Base-by-base conservation (phyloP, 2,888 invertebrate genomes). In the Belgica antarctica region DNA sequence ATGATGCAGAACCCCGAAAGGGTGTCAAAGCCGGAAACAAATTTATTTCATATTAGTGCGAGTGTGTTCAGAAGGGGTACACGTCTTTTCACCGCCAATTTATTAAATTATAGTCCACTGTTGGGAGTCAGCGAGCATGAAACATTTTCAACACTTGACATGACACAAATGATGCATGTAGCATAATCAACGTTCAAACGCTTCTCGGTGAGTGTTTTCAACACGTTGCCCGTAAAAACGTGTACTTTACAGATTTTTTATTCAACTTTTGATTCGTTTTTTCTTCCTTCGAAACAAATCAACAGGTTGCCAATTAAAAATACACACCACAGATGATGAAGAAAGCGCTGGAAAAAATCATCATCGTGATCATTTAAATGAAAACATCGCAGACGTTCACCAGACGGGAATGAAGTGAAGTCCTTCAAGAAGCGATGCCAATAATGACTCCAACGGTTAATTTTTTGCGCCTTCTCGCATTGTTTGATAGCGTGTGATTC, bases 301-400 rank as follows among this genome's bases (percentile, higher is more conserved):
- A 62, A 62, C 62, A 62, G 62, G 62, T 62, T 34, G 62, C 17
- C 31, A 31, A 62, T 62, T 62, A 62, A 62, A 34, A 62, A 34
- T 61, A 8, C 24, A 59, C 24, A 19, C 59, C 59, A n/a, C 59
- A 59, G 59, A 59, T 59, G 3, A 25, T n/a, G n/a, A n/a, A n/a
- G n/a, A n/a, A n/a, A n/a, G n/a, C n/a, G 46, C 5, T 12, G 4
- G 17, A 59, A 59, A 59, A 59, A 59, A 59, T 22, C 27, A n/a
- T n/a, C n/a, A n/a, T n/a, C 24, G 19, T 19, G 52, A 52, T 52
- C 52, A 52, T 52, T 52, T 52, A 15, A 41, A 41, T 52, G 52
- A 52, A 52, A 52, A 41, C 19, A 22, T 25, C 59, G 59, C 59
- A 59, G 59, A 59, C 59, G 22, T 27, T 59, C 25, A 15, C 59